Evolutionary conservation across 2,113 vertebrate genomes (phyloP).

Genomic region (Isurus oxyrinchus): DNA sequence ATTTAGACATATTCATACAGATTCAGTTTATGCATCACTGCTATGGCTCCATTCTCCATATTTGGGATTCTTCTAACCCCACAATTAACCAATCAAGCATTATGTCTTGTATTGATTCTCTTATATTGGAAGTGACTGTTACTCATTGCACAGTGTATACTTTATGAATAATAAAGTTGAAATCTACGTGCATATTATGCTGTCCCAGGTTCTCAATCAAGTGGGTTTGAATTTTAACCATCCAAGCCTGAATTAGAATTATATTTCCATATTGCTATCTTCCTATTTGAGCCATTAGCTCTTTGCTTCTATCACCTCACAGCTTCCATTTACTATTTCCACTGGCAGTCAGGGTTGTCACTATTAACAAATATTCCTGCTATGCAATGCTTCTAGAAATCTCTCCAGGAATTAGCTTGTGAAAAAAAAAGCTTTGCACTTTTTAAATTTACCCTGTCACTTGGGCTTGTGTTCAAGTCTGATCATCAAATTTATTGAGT

Average conservation of each 20-base stretch:
- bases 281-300: neutral
- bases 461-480: neutral
- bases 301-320: neutral
- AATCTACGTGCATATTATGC: neutral
- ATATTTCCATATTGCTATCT: neutral
- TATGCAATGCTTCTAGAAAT: neutral
- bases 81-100: neutral
- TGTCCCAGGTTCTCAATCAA: neutral
- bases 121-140: neutral
- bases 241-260: neutral
- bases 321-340: neutral
- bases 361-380: neutral
- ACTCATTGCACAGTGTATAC: neutral
- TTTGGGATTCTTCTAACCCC: neutral
- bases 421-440: neutral
- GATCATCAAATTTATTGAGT: neutral
- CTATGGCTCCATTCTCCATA: neutral
- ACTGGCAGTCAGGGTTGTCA: neutral
- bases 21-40: neutral
- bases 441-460: neutral
- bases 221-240: neutral
- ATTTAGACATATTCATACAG: neutral
- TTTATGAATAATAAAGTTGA: neutral
- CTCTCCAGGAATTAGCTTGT: neutral
- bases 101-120: neutral